phyloP scores from a whole-genome alignment of 2,888 invertebrate species.

The Lochmaea crataegi region DNA sequence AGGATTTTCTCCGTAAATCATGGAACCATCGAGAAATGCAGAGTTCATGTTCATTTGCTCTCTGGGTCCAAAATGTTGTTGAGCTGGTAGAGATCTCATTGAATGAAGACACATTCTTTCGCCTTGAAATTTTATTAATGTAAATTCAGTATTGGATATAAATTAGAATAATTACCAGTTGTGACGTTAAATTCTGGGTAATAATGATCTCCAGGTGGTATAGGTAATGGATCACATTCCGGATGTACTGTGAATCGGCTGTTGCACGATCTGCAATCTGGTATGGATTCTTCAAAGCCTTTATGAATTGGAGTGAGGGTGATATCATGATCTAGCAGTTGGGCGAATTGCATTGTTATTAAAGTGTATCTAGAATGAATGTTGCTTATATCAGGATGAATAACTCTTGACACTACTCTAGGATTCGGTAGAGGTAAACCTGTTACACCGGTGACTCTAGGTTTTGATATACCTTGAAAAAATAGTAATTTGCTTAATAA shows the following conservation, averaged over 20 bases:
- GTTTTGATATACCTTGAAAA: conserved; percentile 78
- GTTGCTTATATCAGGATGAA: conserved; percentile 93
- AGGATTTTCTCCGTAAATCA: conserved; percentile 88
- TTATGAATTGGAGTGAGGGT: conserved; percentile 94
- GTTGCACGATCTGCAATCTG: conserved; percentile 90
- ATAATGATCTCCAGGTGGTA: conserved; percentile 89
- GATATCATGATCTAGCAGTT: conserved; percentile 93
- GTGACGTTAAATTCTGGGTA: conserved; percentile 88
- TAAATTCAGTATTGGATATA: too few species aligned
- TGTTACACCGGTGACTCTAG: conserved; percentile 78
- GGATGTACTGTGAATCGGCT: conserved; percentile 89
- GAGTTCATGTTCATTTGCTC: conserved; percentile 96
- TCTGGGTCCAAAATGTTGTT: conserved; percentile 86
- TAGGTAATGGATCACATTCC: conserved; percentile 92
- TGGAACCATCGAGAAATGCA: conserved; percentile 87
- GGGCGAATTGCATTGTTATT: conserved; percentile 96
- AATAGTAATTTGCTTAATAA: background rate
- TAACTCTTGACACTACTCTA: conserved; percentile 84
- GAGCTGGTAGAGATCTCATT: conserved; percentile 93
- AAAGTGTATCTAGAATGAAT: conserved; percentile 88
- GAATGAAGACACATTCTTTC: conserved; percentile 91
- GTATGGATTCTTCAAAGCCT: conserved; percentile 90
- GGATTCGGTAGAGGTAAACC: conserved; percentile 87
- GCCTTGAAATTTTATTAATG: conserved; percentile 68
- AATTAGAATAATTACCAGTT: background rate